Evolutionary conservation across 2,888 invertebrate species (phyloP).

Genomic region (Branchinecta sandiegonensis): DNA sequence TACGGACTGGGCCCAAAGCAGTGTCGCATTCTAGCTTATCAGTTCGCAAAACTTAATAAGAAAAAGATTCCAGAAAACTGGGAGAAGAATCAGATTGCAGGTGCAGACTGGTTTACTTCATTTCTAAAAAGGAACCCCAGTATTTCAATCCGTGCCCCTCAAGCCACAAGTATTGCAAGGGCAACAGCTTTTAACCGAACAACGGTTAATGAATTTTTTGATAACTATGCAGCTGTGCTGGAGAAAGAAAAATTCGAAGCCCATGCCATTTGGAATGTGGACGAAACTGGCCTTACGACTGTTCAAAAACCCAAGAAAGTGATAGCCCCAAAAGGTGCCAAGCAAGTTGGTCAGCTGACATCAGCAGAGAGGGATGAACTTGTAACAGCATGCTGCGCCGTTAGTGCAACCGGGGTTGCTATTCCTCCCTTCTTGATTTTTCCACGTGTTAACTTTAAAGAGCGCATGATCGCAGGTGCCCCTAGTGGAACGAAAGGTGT

Average conservation of each 20-base stretch:
- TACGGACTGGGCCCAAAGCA: constrained; percentile 1
- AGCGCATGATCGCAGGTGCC: constrained; percentile 20
- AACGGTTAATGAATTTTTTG: not conserved
- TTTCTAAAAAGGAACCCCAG: constrained; percentile 7
- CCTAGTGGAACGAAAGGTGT: constrained; percentile 19
- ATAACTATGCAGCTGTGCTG: constrained; percentile 1
- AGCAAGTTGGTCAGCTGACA: constrained; percentile 18
- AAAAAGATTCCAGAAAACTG: not conserved
- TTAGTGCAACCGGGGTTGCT: constrained; percentile 17
- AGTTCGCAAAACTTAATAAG: not conserved
- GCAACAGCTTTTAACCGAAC: constrained; percentile 6
- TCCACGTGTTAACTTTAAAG: constrained; percentile 15
- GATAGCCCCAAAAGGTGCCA: constrained; percentile 17
- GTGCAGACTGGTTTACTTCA: constrained; percentile 5
- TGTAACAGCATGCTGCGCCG: constrained; percentile 18
- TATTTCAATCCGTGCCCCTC: constrained; percentile 14
- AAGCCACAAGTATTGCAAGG: constrained; percentile 17
- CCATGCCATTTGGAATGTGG: constrained; percentile 4
- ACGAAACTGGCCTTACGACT: constrained; percentile 16
- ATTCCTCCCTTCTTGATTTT: constrained; percentile 19
- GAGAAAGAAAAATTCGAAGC: not conserved
- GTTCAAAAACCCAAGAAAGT: constrained; percentile 15
- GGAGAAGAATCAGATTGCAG: constrained; percentile 15
- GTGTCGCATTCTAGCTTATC: not conserved
- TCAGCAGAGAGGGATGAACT: constrained; percentile 19